Conservation (phyloP, 1,140 invertebrate species). For the Anthonomus grandis region DNA sequence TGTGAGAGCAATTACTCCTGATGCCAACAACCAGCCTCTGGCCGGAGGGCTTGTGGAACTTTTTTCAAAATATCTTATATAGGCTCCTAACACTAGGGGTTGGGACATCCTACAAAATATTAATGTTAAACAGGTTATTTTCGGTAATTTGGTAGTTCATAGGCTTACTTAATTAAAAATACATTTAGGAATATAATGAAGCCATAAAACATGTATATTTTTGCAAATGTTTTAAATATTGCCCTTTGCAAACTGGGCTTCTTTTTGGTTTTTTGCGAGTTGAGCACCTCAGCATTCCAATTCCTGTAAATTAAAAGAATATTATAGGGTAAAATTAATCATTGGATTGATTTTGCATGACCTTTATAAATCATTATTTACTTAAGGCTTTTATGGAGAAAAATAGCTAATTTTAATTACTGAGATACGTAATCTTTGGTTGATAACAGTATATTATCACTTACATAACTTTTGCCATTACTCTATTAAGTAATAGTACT, state of each 20-base stretch:
- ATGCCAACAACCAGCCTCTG: slow-evolving; percentile 51
- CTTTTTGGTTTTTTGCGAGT: slow-evolving; percentile 33
- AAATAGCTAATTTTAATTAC: neutral
- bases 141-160: neutral
- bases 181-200: slow-evolving; percentile 37
- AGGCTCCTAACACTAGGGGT: slow-evolving; percentile 35
- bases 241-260: slow-evolving; percentile 38
- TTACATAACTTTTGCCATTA: neutral
- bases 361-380: neutral
- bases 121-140: neutral
- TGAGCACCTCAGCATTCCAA: slow-evolving; percentile 51
- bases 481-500: neutral
- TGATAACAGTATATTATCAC: neutral
- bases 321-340: no score
- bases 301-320: slow-evolving; percentile 47
- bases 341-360: neutral
- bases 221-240: slow-evolving; percentile 47
- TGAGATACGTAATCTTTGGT: neutral
- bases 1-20: slow-evolving; percentile 48
- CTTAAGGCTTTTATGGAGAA: neutral
- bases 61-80: slow-evolving; percentile 50
- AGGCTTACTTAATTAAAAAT: slow-evolving; percentile 9
- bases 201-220: slow-evolving; percentile 36
- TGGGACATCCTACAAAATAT: slow-evolving; percentile 32
- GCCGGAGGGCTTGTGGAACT: neutral